These are phyloP conservation scores for Colistium nudipinnis DNA, from an alignment of 2,113 vertebrate species.

Conservation along the genomic window DNA sequence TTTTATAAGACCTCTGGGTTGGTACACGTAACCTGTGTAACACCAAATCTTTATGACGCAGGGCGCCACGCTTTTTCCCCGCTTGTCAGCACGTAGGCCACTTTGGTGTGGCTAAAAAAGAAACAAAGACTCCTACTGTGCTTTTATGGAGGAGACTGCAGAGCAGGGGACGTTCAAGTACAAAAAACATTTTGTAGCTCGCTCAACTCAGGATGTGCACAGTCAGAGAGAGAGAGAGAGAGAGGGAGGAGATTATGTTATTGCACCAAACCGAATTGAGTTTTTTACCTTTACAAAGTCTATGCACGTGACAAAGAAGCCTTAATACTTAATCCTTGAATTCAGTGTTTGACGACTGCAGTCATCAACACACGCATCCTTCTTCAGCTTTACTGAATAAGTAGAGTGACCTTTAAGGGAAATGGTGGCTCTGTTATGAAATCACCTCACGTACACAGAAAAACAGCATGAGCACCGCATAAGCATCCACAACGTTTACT, in stretches of 20 bases:
- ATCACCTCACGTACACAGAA: conserved; percentile 5
- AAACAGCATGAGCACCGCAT: conserved; percentile 4
- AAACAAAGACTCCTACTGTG: conserved; percentile 8
- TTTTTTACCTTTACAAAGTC: no score
- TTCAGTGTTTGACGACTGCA: conserved; percentile 8
- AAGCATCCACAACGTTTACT: neutral
- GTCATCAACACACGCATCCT: neutral
- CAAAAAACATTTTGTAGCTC: conserved; percentile 9
- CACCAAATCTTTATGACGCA: neutral
- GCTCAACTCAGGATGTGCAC: conserved; percentile 19
- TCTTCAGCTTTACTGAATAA: neutral
- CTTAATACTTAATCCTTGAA: neutral
- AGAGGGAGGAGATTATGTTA: no score
- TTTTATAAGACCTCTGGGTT: conserved; percentile 3
- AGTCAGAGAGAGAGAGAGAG: neutral
- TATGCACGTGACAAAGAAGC: neutral
- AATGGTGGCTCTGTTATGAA: conserved; percentile 9
- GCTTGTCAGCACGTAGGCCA: neutral
- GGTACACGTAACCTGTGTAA: neutral
- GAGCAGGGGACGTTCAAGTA: conserved; percentile 32
- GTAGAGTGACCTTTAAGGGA: conserved; percentile 20
- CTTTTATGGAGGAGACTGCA: conserved; percentile 24
- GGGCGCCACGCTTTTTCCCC: neutral
- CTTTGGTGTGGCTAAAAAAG: conserved; percentile 7
- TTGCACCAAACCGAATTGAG: no score